Conservation (phyloP, 2,113 vertebrate species). For the Hystrix cristata region DNA sequence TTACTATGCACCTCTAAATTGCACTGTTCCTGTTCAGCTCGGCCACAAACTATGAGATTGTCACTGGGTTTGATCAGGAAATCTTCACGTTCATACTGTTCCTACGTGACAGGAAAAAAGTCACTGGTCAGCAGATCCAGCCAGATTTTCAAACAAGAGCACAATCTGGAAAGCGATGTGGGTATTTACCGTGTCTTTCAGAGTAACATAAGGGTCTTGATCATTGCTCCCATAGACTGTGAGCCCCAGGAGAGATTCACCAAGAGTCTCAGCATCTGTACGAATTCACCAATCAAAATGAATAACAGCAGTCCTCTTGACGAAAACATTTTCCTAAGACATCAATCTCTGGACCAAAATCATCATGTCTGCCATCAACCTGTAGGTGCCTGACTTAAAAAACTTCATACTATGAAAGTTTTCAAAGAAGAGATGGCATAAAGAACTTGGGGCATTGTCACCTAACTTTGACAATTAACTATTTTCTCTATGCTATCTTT, state of each 20-base stretch:
- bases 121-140: background rate
- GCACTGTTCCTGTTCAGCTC: conserved; percentile 95
- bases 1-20: conserved; percentile 95
- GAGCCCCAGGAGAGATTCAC: conserved; percentile 94
- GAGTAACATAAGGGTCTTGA: conserved; percentile 96
- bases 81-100: conserved; percentile 98
- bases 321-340: background rate
- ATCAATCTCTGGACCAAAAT: background rate
- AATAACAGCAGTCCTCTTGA: background rate
- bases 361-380: background rate
- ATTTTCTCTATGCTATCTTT: background rate
- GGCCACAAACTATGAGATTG: conserved; percentile 95
- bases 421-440: background rate
- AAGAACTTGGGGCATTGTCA: background rate
- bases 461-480: background rate
- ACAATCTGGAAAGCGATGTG: background rate
- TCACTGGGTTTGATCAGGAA: conserved; percentile 96
- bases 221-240: conserved; percentile 95
- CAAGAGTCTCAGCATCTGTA: conserved; percentile 91
- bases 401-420: background rate
- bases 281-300: conserved; percentile 62
- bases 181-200: conserved; percentile 95
- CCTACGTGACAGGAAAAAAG: conserved; percentile 86
- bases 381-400: background rate
- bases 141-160: background rate